Evolutionary conservation across 2,888 invertebrate genomes (phyloP).

Genomic region (Notodonta dromedarius): DNA sequence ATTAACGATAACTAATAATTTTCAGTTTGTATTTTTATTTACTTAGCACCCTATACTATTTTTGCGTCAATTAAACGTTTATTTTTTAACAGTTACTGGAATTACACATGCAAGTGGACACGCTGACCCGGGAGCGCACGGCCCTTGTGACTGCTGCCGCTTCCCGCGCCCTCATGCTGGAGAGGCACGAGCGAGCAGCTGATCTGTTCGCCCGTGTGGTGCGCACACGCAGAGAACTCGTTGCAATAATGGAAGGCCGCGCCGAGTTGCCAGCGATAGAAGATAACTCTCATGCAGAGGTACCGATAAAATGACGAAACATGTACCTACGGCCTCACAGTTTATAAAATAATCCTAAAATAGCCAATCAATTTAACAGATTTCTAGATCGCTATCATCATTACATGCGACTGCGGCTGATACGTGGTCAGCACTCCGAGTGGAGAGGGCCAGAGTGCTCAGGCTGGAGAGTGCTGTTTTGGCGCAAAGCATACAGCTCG

Average conservation of each 20-base stretch:
- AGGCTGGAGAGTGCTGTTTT: constrained; percentile 70
- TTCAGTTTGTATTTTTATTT: too few species aligned
- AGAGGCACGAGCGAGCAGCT: constrained; percentile 73
- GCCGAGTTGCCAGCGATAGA: constrained; percentile 48
- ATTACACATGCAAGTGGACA: constrained; percentile 70
- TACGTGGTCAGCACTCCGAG: constrained; percentile 70
- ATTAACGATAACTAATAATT: too few species aligned
- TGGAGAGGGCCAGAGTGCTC: constrained; percentile 70
- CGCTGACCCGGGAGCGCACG: constrained; percentile 64
- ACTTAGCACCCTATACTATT: too few species aligned
- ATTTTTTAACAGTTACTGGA: constrained; percentile 56
- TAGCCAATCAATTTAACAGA: constrained; percentile 36
- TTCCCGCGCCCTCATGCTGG: constrained; percentile 73
- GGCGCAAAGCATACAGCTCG: constrained; percentile 67
- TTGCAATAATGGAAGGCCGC: constrained; percentile 53
- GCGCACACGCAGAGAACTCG: constrained; percentile 62
- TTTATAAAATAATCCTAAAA: background rate
- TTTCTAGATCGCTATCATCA: constrained; percentile 64
- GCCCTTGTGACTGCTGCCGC: constrained; percentile 69
- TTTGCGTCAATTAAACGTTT: background rate
- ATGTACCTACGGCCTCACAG: too few species aligned
- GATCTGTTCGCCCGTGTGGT: constrained; percentile 66
- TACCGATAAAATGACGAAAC: background rate
- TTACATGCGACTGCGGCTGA: constrained; percentile 65
- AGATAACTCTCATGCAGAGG: constrained; percentile 20